phyloP scores from a whole-genome alignment of 1,140 invertebrate species.

The Leptonema lineaticorne region DNA sequence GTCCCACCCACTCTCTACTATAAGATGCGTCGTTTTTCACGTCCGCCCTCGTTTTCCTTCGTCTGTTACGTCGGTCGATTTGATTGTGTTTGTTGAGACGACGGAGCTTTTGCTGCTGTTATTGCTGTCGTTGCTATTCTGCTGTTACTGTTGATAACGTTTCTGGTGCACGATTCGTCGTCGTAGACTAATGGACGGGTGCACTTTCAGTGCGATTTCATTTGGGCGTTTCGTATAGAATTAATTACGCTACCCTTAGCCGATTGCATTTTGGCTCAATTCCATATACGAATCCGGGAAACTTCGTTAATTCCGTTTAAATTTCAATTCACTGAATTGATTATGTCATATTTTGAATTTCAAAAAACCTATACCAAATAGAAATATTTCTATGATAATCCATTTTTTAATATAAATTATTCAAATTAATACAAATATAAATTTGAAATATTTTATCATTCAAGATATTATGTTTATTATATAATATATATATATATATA shows the following conservation, averaged over 20 bases:
- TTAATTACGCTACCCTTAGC: constrained; percentile 15
- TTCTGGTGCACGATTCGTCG: too few species aligned
- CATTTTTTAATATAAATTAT: too few species aligned
- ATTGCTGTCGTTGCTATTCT: not conserved
- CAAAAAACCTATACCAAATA: too few species aligned
- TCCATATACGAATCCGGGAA: not conserved
- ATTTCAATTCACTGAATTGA: not conserved
- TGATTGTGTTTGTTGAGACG: too few species aligned
- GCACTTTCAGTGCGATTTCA: constrained; percentile 21
- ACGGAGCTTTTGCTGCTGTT: not conserved
- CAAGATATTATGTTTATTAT: not conserved
- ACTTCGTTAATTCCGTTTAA: constrained; percentile 6
- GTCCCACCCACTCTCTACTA: not conserved
- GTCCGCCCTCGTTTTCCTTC: not conserved
- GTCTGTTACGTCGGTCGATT: not conserved
- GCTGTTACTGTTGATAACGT: too few species aligned
- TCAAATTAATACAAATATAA: too few species aligned
- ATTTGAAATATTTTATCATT: too few species aligned
- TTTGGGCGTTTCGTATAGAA: constrained; percentile 12
- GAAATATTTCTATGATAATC: too few species aligned
- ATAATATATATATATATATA: not conserved
- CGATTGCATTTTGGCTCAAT: not conserved
- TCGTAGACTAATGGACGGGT: constrained; percentile 21
- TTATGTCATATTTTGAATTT: too few species aligned
- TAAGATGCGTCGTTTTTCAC: not conserved